phyloP scores from a whole-genome alignment of 2,797 vertebrate genomes.

The Buceros bicornis region DNA sequence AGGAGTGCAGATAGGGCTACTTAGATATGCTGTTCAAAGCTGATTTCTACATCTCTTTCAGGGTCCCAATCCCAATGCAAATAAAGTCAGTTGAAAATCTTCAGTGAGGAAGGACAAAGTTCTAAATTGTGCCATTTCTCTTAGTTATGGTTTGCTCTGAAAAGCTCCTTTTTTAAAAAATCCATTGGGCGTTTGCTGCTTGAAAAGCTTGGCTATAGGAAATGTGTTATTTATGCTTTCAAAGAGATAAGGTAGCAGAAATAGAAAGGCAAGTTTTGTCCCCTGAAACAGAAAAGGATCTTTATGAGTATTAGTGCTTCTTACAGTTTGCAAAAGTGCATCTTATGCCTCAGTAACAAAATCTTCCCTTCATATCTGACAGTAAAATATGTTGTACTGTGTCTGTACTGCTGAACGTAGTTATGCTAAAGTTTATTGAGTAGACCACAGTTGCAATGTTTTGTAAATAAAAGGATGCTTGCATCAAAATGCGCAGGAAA shows the following conservation, averaged over 20 bases:
- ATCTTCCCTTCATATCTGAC: not conserved
- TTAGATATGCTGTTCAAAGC: conserved; percentile 30
- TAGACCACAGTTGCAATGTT: not conserved
- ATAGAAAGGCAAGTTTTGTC: not conserved
- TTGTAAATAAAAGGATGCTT: not conserved
- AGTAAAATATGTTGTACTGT: not conserved
- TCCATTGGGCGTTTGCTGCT: not conserved
- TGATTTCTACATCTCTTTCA: conserved; percentile 25
- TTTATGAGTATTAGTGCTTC: not conserved
- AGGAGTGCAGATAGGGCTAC: conserved; percentile 7
- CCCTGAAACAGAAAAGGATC: not conserved
- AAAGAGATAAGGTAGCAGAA: conserved; percentile 18
- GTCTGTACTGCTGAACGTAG: not conserved
- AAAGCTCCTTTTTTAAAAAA: not conserved
- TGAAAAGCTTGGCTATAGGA: conserved; percentile 12
- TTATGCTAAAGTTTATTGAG: not conserved
- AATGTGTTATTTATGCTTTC: conserved; percentile 35
- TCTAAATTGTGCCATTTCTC: conserved; percentile 32
- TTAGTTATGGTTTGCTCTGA: not conserved
- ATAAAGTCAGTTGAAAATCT: conserved; percentile 35
- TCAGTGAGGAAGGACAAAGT: not conserved
- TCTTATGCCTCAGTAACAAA: not conserved
- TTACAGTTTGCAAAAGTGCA: not conserved
- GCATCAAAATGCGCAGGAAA: not conserved
- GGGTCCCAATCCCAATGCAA: not conserved